These are phyloP conservation scores for Cyclargus thomasi DNA, from an alignment of 1,140 invertebrate genomes.

Conservation along the genomic window DNA sequence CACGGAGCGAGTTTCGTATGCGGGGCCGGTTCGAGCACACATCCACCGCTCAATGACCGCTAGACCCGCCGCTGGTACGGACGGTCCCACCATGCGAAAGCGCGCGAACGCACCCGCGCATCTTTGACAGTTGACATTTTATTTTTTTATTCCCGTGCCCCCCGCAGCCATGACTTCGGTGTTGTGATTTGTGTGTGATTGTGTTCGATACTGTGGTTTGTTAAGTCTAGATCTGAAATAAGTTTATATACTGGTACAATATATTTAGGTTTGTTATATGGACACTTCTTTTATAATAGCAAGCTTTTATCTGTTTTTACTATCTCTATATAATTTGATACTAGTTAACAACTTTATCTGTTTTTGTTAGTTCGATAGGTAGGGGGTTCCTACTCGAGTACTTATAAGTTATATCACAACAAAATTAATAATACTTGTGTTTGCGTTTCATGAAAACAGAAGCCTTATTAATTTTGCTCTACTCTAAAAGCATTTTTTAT, in stretches of 20 bases:
- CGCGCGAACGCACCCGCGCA: constrained; percentile 52
- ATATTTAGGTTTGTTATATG: no score
- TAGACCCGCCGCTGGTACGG: constrained; percentile 70
- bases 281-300: no score
- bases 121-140: constrained; percentile 48
- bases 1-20: constrained; percentile 64
- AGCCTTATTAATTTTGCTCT: no score
- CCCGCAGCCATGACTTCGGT: constrained; percentile 34
- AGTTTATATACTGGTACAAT: neutral
- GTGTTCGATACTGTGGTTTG: constrained; percentile 18
- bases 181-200: constrained; percentile 27
- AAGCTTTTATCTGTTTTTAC: no score
- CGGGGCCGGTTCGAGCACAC: constrained; percentile 65
- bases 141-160: constrained; percentile 38
- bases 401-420: no score
- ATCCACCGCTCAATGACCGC: constrained; percentile 71
- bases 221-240: constrained; percentile 14
- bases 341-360: no score
- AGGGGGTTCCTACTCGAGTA: no score
- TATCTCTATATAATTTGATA: no score
- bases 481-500: no score
- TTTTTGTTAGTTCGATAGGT: no score
- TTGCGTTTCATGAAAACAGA: no score
- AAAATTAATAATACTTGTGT: no score
- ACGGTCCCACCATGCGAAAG: constrained; percentile 50